Percentiles rank a stretch among this genome's conserved stretches.
These are phyloP conservation scores for Psittacula echo DNA, from an alignment of 2,797 vertebrate species.

Conservation along the genomic window DNA sequence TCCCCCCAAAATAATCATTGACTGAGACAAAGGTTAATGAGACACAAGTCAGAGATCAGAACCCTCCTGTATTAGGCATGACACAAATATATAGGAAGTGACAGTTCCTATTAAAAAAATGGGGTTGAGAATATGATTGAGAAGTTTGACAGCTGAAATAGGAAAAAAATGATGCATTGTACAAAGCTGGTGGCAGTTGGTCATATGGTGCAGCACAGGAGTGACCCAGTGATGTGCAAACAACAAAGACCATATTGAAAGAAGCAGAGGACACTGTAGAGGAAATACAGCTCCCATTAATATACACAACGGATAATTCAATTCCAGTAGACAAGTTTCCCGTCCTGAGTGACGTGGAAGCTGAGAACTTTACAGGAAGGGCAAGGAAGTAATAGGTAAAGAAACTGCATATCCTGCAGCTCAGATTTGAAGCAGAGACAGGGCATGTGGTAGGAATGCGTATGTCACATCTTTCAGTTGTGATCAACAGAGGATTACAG, in stretches of 20 bases:
- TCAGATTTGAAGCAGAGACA: background rate
- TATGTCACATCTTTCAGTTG: background rate
- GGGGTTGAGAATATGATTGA: background rate
- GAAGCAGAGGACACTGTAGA: background rate
- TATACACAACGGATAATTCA: background rate
- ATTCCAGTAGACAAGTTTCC: background rate
- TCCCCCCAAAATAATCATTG: background rate
- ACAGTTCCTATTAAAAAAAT: background rate
- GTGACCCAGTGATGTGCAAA: background rate
- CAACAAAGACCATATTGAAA: background rate
- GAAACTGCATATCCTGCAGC: background rate
- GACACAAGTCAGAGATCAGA: background rate
- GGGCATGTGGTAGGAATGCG: background rate
- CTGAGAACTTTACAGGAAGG: background rate
- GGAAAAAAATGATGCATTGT: background rate
- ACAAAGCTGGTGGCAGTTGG: background rate
- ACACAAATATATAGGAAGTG: background rate
- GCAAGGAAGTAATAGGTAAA: background rate
- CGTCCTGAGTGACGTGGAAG: accelerated
- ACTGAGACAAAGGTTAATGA: background rate
- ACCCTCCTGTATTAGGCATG: no score
- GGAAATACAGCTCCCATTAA: background rate
- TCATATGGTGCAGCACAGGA: background rate
- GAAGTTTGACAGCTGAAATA: background rate
- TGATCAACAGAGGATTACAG: background rate